Percentiles rank a stretch among this genome's conserved stretches.
These are phyloP conservation scores for Cygnus olor DNA, from an alignment of 2,797 vertebrate genomes.

Conservation along the genomic window DNA sequence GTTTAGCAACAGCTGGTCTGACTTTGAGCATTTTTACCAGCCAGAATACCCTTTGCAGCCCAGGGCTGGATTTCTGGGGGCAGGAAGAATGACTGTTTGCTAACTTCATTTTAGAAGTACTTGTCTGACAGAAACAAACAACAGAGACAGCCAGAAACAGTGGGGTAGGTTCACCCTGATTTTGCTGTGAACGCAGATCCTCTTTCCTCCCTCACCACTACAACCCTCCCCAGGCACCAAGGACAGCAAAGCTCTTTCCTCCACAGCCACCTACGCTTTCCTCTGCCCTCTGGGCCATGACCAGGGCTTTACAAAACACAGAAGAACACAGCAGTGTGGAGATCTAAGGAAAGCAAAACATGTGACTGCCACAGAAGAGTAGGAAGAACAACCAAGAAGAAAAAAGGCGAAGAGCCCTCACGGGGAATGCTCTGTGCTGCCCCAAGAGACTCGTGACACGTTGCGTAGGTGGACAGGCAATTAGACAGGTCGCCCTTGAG, in stretches of 20 bases:
- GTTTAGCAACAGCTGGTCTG: neutral
- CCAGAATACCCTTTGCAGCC: neutral
- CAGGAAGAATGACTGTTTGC: neutral
- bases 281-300: neutral
- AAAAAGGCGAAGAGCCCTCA: neutral
- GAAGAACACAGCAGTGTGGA: neutral
- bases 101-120: neutral
- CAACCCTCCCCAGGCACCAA: neutral
- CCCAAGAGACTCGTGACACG: accelerated
- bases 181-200: neutral
- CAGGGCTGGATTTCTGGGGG: neutral
- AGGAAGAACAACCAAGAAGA: neutral
- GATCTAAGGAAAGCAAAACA: neutral
- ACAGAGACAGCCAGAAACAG: neutral
- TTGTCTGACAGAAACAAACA: neutral
- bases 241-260: neutral
- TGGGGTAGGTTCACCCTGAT: neutral
- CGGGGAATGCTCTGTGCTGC: neutral
- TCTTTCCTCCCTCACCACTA: neutral
- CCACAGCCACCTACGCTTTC: neutral
- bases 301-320: neutral
- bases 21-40: neutral
- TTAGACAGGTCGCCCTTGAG: neutral
- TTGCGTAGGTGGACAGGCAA: neutral
- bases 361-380: neutral